Percentiles rank a stretch among this genome's conserved stretches.
Evolutionary conservation across 2,113 vertebrate species (phyloP).

Genomic region (Channa maculata): DNA sequence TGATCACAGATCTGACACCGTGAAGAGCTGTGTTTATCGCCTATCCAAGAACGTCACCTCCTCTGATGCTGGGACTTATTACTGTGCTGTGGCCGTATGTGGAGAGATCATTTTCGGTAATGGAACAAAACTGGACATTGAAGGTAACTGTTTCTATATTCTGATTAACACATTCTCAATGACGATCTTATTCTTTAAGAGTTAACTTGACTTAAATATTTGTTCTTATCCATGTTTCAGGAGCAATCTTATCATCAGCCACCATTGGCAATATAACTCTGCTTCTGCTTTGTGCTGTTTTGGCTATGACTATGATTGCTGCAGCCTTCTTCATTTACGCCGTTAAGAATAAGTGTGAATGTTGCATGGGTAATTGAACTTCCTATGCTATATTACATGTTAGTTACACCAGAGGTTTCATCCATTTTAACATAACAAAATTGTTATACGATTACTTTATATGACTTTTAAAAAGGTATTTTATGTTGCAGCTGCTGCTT

Average conservation of each 20-base stretch:
- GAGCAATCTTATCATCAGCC: not conserved
- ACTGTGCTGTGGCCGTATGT: constrained; percentile 61
- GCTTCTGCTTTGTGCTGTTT: not conserved
- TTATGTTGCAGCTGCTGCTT: not conserved
- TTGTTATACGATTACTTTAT: no score
- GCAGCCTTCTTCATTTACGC: not conserved
- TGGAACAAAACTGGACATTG: constrained; percentile 51
- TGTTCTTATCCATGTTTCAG: constrained; percentile 12
- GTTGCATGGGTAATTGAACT: constrained; percentile 25
- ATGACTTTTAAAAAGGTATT: not conserved
- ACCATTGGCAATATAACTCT: not conserved
- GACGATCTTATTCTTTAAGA: no score
- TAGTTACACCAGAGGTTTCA: not conserved
- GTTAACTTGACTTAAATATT: not conserved
- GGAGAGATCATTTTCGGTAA: constrained; percentile 59
- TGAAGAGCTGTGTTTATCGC: constrained; percentile 35
- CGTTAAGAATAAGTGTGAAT: not conserved
- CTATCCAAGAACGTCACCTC: constrained; percentile 41
- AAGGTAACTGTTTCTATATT: constrained; percentile 28
- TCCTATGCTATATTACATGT: not conserved
- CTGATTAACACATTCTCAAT: not conserved
- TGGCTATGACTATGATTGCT: constrained; percentile 24
- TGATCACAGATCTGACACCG: not conserved
- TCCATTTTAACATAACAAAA: not conserved
- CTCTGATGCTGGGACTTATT: constrained; percentile 62